Conservation (phyloP, 2,113 vertebrate species). For the Monarcha castaneiventris region DNA sequence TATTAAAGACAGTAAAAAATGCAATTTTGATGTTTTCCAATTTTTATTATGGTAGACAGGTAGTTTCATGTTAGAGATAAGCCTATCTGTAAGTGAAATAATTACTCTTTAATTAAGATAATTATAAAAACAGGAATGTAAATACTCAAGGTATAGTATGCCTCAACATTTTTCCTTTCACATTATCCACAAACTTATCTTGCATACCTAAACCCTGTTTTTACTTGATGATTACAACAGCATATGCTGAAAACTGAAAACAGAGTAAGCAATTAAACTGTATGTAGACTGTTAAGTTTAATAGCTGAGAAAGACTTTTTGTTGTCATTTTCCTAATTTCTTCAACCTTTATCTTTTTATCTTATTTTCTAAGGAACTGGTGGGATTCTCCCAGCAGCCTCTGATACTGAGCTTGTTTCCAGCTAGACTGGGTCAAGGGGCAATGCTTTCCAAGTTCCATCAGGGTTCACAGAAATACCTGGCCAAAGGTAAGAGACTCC, state of each 20-base stretch:
- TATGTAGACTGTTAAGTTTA: not conserved
- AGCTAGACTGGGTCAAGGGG: not conserved
- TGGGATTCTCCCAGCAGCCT: not conserved
- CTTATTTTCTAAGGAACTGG: not conserved
- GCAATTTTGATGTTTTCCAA: constrained; percentile 67
- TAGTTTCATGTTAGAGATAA: constrained; percentile 76
- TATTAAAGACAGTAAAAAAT: constrained; percentile 56
- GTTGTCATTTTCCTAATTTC: not conserved
- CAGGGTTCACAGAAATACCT: not conserved
- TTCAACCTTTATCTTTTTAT: not conserved
- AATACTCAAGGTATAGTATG: constrained; percentile 69
- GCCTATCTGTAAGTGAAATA: constrained; percentile 71
- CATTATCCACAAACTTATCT: constrained; percentile 63
- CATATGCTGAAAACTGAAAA: not conserved
- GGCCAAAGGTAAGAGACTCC: not conserved
- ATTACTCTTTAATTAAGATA: constrained; percentile 81
- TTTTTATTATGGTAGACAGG: constrained; percentile 73
- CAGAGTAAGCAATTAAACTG: not conserved
- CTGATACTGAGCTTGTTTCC: not conserved
- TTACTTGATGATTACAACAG: constrained; percentile 1
- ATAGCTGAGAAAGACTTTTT: not conserved
- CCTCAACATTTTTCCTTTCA: constrained; percentile 60
- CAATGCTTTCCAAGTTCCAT: not conserved
- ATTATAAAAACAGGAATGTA: constrained; percentile 81
- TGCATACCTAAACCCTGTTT: constrained; percentile 61